Base-by-base conservation (phyloP, 2,797 vertebrate species). In the Liparis tanakae region DNA sequence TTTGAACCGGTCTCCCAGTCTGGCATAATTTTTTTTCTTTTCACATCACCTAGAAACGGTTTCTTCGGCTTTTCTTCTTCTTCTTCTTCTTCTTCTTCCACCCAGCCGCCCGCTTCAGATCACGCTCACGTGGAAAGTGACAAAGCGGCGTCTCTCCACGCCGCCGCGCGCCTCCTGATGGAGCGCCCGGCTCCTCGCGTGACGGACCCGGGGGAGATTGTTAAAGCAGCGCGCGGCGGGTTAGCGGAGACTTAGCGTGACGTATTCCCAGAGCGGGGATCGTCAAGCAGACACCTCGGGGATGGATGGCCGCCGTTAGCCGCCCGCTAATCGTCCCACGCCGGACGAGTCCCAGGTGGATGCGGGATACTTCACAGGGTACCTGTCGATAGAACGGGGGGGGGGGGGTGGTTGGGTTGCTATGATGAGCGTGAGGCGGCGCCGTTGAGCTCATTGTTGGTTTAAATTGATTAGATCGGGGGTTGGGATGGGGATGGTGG, bases 141-240 rank as follows among this genome's bases (percentile, higher is more conserved):
- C n/a, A 14, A 76, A 75, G 74, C 56, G 22, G 59, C 22, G 62
- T 70, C 77, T n/a, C n/a, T n/a, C n/a, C n/a, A n/a, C n/a, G n/a
- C n/a, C n/a, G n/a, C n/a, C n/a, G n/a, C n/a, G n/a, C n/a, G n/a
- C n/a, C n/a, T 74, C 70, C 59, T 88, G 76, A 85, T 74, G 67
- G 74, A 59, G 58, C 8, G 18, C 37, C 15, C 46, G 33, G 73
- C 77, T 73, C 75, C 78, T 82, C 67, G 70, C 69, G 71, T 53
- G 81, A 85, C 73, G 80, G 83, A 81, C 89, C 83, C 89, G 59
- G 34, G 89, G 86, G 91, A 92, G 83, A 88, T 87, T 90, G 91
- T 91, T 92, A 90, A 92, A 90, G 89, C 83, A 87, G 84, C 30
- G 84, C 30, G 41, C 22, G 33, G 76, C 81, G 78, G 88, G 87